These are phyloP conservation scores for Doryteuthis pealeii DNA, from an alignment of 1,140 invertebrate species.

Conservation along the genomic window DNA sequence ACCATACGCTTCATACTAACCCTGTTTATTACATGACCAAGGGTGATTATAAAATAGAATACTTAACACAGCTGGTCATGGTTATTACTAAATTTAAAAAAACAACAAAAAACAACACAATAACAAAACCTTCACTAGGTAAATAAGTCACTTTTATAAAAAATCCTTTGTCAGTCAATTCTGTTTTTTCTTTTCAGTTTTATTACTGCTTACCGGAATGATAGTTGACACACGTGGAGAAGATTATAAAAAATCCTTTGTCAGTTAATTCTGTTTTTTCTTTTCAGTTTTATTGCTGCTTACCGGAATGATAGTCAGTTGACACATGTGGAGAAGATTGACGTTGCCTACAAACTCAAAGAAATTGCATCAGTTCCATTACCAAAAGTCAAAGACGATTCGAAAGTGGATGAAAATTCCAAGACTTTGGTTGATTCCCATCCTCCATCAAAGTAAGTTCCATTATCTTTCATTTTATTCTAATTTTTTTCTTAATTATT, in stretches of 20 bases:
- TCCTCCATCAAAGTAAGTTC: background rate
- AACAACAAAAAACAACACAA: too few species aligned
- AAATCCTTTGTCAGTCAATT: background rate
- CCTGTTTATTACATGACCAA: too few species aligned
- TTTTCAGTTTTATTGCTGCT: constrained; percentile 60
- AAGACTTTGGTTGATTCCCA: background rate
- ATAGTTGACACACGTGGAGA: constrained; percentile 60
- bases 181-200: constrained; percentile 46
- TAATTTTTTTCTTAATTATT: constrained; percentile 1
- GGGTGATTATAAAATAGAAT: too few species aligned
- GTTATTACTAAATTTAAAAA: too few species aligned
- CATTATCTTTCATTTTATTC: background rate
- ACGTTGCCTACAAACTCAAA: constrained; percentile 55
- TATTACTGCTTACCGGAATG: constrained; percentile 59
- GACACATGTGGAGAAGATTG: constrained; percentile 61
- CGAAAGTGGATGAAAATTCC: background rate
- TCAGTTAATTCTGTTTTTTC: too few species aligned
- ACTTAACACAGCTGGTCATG: too few species aligned
- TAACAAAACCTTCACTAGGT: too few species aligned
- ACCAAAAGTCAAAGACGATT: constrained; percentile 15
- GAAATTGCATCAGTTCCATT: constrained; percentile 24
- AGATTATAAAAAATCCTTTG: too few species aligned
- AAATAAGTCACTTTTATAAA: too few species aligned
- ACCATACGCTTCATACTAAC: too few species aligned
- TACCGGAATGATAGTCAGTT: constrained; percentile 57